phyloP scores from a whole-genome alignment of 2,797 vertebrate species.

The Pelochelys cantorii region DNA sequence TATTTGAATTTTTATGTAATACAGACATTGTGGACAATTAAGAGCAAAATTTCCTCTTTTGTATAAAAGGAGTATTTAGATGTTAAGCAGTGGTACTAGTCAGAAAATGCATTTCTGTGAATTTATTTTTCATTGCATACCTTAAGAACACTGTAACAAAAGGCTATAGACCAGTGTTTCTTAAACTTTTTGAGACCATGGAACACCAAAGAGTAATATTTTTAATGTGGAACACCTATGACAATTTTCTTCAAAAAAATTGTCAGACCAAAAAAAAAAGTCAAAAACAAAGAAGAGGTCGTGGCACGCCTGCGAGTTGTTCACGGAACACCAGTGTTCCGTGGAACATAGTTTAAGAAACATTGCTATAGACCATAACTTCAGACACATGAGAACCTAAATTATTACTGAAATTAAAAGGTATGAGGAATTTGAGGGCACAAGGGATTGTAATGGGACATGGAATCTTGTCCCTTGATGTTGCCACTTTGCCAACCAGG shows the following conservation, averaged over 20 bases:
- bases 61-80: neutral
- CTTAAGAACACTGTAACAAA: neutral
- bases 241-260: too few relatives aligned
- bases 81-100: neutral
- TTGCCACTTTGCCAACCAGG: neutral
- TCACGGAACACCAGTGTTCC: too few relatives aligned
- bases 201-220: too few relatives aligned
- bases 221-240: too few relatives aligned
- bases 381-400: neutral
- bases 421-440: neutral
- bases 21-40: neutral
- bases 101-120: neutral
- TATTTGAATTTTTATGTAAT: neutral
- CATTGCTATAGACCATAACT: neutral
- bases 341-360: too few relatives aligned
- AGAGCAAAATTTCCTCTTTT: neutral
- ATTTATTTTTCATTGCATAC: neutral
- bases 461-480: neutral
- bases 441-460: slow-evolving; percentile 1
- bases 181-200: too few relatives aligned
- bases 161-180: neutral
- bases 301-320: too few relatives aligned
- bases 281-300: too few relatives aligned
- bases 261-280: too few relatives aligned
- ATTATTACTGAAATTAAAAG: neutral